Evolutionary conservation across 2,888 invertebrate genomes (phyloP), one percentile per base, ranked within the genome.

Genomic region (Muschampia plurimacula): DNA sequence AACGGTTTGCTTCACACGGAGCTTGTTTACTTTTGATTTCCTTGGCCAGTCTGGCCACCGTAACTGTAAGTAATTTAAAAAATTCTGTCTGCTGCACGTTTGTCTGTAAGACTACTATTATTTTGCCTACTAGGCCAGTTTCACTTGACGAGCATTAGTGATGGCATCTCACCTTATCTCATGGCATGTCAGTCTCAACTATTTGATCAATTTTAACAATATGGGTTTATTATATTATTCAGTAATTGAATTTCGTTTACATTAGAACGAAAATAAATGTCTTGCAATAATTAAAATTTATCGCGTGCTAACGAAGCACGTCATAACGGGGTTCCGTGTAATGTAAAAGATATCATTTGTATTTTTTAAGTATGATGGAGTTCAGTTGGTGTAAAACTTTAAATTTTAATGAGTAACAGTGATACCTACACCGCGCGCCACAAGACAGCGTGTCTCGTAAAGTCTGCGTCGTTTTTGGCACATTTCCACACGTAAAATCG

Each of bases 361-460:
- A 52, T 22, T 22, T 55, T 9, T 9, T 22, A 22, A 55, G 49
- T 13, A 6, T 13, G n/a, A 49, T 49, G 49, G 13, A 55, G 52
- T 15, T 52, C 52, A 52, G 52, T 15, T 15, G 15, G 15, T 52
- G 59, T 59, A 55, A 8, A 22, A 10, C 28, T 32, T 59, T 32
- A 59, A 5, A 59, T 59, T 36, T 52, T 52, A 52, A 52, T 52
- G 52, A 22, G 52, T 52, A 15, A 52, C 52, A 52, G 52, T 52
- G 52, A 22, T 52, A 8, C 52, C 49, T 4, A 7, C 39, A 39
- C 39, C 13, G 52, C 15, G 52, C 52, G n/a, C n/a, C 60, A 8
- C 69, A 81, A 88, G 88, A 89, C 87, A 79, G 82, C 81, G 74
- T 84, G 88, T 85, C 87, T 84, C 81, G 80, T 79, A 78, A 82